Base-by-base conservation (phyloP, 2,113 vertebrate genomes). In the Suricata suricatta region DNA sequence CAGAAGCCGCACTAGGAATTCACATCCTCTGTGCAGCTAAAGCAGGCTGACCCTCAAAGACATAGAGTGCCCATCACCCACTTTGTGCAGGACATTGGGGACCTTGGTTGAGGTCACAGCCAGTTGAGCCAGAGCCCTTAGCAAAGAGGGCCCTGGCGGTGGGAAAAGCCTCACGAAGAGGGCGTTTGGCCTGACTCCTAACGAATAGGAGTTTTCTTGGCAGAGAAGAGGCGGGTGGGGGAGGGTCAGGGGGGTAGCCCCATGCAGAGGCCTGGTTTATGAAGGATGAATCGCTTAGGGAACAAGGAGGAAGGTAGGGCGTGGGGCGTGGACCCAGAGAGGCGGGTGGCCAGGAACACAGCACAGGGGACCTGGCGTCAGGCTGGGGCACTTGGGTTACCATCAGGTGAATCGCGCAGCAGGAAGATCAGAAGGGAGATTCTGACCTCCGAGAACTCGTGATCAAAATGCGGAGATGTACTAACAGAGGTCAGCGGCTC, bases 301-400 rank as follows among this genome's bases (percentile, higher is more conserved):
- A 57, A 44, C 12, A 1, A 60, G 31, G 60, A 91, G 38, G 19
- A 16, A 29, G 76, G 47, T 15, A 3, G 83, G 16, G 29, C 33
- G 27, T 3, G 31, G 60, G 76, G 21, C 0, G 0, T 16, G 7
- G 27, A 11, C 44, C 4, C 5, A 5, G 14, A 88, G 19, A 85
- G 17, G 47, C 79, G 25, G 15, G n/a, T 0, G 5, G 19, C 57
- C 63, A 8, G 31, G 63, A n/a, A 6, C 44, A 29, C 50, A 68
- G 27, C 2, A 2, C 2, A 9, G n/a, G n/a, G 44, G n/a, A 21
- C 23, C 31, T 7, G 1, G 5, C 16, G 50, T 85, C 44, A 57
- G 25, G 25, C 60, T 13, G 31, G n/a, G 14, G 1, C 25, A 5
- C 15, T 54, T 47, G 44, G 8, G 23, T 5, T 5, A 31, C 23